Conservation (phyloP, 2,113 vertebrate genomes). For the Trochalopteron elliotii region DNA sequence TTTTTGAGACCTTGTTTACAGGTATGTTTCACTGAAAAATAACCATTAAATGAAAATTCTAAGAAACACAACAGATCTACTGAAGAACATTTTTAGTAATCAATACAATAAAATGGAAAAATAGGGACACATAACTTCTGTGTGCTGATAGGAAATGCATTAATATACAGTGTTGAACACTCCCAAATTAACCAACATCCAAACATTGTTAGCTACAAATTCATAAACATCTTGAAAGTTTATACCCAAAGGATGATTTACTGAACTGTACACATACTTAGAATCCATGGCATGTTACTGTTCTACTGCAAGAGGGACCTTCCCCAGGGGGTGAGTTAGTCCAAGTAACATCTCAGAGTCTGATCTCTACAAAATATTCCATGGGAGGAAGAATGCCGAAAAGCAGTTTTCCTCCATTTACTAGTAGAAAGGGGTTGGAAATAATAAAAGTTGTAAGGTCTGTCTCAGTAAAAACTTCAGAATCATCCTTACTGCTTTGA, state of each 20-base stretch:
- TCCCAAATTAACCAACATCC: neutral
- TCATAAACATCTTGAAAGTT: neutral
- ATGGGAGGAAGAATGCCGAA: neutral
- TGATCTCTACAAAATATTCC: neutral
- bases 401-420: neutral
- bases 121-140: neutral
- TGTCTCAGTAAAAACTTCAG: neutral
- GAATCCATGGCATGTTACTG: neutral
- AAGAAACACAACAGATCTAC: neutral
- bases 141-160: neutral
- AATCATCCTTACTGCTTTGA: neutral
- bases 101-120: neutral
- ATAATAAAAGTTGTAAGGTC: neutral
- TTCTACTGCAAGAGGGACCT: neutral
- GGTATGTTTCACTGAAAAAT: neutral
- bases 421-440: neutral
- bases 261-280: neutral
- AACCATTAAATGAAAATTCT: neutral
- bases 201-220: neutral
- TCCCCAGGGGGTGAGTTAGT: neutral
- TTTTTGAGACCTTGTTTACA: neutral
- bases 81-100: neutral
- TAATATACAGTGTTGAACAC: neutral
- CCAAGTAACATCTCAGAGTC: neutral
- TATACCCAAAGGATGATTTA: neutral